A percentile compares a stretch with the other conserved stretches of the same genome.
Evolutionary conservation across 2,797 vertebrate genomes (phyloP).

Genomic region (Tokudaia muenninki): DNA sequence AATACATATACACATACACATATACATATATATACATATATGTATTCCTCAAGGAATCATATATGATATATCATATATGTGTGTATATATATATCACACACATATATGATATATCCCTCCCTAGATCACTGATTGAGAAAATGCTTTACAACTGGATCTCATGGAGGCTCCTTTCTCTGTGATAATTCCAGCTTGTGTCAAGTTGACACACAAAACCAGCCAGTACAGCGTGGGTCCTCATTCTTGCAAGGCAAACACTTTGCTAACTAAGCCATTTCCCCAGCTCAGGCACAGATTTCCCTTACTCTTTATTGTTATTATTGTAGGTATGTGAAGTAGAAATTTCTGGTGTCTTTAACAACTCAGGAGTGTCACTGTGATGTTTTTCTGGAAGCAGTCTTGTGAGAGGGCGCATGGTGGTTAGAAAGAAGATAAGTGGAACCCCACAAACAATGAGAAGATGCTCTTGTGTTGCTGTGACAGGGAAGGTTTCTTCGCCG

Average conservation of each 20-base stretch:
- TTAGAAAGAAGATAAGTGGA: neutral
- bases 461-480: neutral
- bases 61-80: neutral
- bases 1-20: no score
- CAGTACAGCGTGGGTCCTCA: neutral
- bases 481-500: neutral
- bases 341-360: neutral
- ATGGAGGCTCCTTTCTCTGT: no score
- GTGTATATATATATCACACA: no score
- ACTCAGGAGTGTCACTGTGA: neutral
- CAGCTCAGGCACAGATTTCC: neutral
- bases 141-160: no score
- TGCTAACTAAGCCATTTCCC: no score
- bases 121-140: no score
- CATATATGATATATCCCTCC: neutral
- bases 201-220: no score
- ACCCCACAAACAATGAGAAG: neutral
- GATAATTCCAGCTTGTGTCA: no score
- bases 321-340: neutral
- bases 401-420: neutral
- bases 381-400: neutral
- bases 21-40: no score
- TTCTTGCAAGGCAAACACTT: neutral
- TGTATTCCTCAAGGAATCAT: neutral
- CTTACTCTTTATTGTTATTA: neutral